phyloP scores from a whole-genome alignment of 1,140 invertebrate genomes.

The Trachymyrmex septentrionalis region DNA sequence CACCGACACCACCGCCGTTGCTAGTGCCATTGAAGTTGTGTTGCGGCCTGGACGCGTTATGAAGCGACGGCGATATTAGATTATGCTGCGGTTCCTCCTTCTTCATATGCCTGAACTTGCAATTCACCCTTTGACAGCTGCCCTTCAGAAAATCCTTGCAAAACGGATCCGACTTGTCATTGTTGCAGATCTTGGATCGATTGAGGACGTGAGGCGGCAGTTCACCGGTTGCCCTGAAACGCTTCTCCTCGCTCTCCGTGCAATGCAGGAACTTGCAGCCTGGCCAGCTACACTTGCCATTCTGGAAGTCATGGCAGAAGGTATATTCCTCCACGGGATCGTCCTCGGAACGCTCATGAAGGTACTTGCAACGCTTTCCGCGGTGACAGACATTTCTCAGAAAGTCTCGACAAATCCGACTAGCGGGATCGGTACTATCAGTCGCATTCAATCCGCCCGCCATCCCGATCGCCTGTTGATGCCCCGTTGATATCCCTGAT shows the following conservation, averaged over 20 bases:
- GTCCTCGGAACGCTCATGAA: conserved; percentile 87
- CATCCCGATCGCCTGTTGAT: conserved; percentile 65
- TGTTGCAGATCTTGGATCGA: conserved; percentile 84
- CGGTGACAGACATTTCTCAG: conserved; percentile 90
- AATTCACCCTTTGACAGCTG: conserved; percentile 88
- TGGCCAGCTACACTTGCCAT: conserved; percentile 89
- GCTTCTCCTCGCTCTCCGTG: conserved; percentile 92
- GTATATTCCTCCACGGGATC: conserved; percentile 86
- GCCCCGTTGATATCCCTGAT: conserved; percentile 4
- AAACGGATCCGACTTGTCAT: conserved; percentile 87
- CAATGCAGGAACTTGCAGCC: conserved; percentile 93
- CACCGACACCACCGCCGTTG: conserved; percentile 72
- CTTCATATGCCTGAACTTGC: conserved; percentile 82
- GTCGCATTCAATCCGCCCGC: conserved; percentile 77
- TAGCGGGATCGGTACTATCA: conserved; percentile 74
- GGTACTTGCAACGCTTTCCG: conserved; percentile 92
- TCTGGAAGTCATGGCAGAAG: conserved; percentile 96
- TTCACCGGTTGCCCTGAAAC: conserved; percentile 90
- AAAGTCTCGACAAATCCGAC: conserved; percentile 88
- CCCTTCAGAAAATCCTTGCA: conserved; percentile 93
- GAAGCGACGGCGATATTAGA: conserved; percentile 77
- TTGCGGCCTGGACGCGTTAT: conserved; percentile 87
- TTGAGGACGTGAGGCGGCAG: conserved; percentile 88
- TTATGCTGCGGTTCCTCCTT: conserved; percentile 83
- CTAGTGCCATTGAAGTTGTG: conserved; percentile 84